Evolutionary conservation across 2,797 vertebrate species (phyloP).

Genomic region (Spheniscus humboldti): DNA sequence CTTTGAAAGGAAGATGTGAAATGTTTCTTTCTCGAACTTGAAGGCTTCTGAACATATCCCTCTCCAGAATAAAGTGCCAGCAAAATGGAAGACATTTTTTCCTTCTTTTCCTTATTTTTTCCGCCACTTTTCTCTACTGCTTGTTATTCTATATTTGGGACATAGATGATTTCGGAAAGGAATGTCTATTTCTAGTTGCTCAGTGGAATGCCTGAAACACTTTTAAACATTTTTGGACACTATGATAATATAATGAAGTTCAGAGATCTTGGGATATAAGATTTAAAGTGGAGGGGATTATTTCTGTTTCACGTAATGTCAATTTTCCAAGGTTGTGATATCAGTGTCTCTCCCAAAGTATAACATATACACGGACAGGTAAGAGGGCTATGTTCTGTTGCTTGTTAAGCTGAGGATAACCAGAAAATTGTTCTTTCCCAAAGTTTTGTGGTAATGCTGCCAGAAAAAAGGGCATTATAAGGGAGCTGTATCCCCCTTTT

Average conservation of each 20-base stretch:
- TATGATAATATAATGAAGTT: neutral
- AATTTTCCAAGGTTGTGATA: neutral
- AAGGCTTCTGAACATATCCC: neutral
- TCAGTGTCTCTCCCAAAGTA: neutral
- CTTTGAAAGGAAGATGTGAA: neutral
- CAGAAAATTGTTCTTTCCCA: neutral
- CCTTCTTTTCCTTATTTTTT: neutral
- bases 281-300: neutral
- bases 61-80: neutral
- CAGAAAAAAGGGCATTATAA: neutral
- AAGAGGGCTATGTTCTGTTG: neutral
- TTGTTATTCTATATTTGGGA: neutral
- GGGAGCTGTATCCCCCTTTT: neutral
- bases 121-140: neutral
- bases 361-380: neutral
- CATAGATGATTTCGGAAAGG: neutral
- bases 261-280: neutral
- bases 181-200: neutral
- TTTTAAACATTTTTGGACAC: neutral
- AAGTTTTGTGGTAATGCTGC: neutral
- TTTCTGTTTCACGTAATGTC: neutral
- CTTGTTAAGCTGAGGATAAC: neutral
- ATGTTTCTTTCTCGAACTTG: neutral
- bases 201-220: neutral
- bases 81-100: neutral